These are phyloP conservation scores for Catocala nupta DNA, from an alignment of 2,888 invertebrate genomes.

Conservation along the genomic window DNA sequence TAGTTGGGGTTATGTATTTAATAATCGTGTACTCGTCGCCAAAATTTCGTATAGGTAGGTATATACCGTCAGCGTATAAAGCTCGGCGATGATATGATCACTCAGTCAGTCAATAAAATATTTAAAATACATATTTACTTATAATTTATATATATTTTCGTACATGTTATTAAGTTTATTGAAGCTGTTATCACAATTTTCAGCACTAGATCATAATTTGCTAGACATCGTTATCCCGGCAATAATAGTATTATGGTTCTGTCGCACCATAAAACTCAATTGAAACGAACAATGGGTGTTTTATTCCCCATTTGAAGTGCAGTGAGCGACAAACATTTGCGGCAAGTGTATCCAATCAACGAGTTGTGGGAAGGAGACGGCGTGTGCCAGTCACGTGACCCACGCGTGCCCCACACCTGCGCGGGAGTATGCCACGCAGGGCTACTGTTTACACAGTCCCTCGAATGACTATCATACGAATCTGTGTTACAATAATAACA, in stretches of 20 bases:
- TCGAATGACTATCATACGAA: conserved; percentile 37
- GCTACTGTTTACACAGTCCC: conserved; percentile 32
- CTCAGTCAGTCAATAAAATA: too few species aligned
- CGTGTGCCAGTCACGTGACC: conserved; percentile 65
- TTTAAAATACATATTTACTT: too few species aligned
- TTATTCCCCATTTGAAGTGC: conserved; percentile 68
- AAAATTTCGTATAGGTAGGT: too few species aligned
- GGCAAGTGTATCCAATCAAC: conserved; percentile 80
- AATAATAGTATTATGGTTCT: conserved; percentile 70
- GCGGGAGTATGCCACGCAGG: conserved; percentile 37
- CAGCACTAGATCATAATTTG: conserved; percentile 32
- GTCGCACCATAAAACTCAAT: conserved; percentile 63
- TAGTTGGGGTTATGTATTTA: too few species aligned
- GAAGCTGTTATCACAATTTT: conserved; percentile 11
- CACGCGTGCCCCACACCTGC: conserved; percentile 73
- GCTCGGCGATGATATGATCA: too few species aligned
- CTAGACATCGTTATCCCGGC: conserved; percentile 42
- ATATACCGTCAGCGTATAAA: too few species aligned
- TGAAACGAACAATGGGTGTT: conserved; percentile 66
- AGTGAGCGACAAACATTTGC: conserved; percentile 70
- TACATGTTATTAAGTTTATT: background rate
- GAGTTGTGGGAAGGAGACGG: conserved; percentile 39
- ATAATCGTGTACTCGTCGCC: too few species aligned
- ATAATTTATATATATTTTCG: too few species aligned
- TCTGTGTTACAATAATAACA: conserved; percentile 48